Evolutionary conservation across 2,113 vertebrate species (phyloP).

Genomic region (Poecilia latipinna): DNA sequence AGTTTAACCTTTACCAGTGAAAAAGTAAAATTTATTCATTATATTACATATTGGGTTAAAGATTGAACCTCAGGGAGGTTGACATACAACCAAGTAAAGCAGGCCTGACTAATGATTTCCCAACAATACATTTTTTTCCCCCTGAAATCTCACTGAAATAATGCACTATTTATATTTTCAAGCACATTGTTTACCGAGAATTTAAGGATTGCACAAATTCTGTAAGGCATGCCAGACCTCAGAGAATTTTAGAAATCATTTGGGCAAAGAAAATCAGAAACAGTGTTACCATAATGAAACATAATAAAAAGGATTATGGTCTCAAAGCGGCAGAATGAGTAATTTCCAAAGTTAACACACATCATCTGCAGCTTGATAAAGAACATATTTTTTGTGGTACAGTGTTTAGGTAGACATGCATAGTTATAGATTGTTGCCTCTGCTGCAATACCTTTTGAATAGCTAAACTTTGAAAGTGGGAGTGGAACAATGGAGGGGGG

Average conservation of each 20-base stretch:
- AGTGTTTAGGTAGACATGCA: conserved; percentile 10
- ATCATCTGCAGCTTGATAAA: conserved; percentile 47
- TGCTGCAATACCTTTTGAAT: conserved; percentile 6
- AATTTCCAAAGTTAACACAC: conserved; percentile 35
- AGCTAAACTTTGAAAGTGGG: conserved; percentile 10
- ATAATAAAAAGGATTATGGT: conserved; percentile 37
- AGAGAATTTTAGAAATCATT: conserved; percentile 37
- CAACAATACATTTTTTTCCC: not conserved
- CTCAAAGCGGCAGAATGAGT: conserved; percentile 35
- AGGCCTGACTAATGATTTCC: conserved; percentile 1
- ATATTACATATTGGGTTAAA: not conserved
- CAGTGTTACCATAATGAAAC: conserved; percentile 35
- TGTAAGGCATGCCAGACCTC: conserved; percentile 6
- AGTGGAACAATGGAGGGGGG: not conserved
- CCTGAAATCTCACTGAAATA: conserved; percentile 25
- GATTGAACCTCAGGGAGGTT: not conserved
- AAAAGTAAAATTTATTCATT: not conserved
- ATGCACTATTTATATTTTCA: conserved; percentile 14
- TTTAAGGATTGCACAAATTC: conserved; percentile 36
- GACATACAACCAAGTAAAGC: not conserved
- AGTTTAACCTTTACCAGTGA: not conserved
- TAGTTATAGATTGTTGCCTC: not conserved
- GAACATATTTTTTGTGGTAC: not conserved
- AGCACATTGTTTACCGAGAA: conserved; percentile 24
- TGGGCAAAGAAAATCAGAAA: conserved; percentile 12